A percentile compares a stretch with the other conserved stretches of the same genome.
Evolutionary conservation across 2,113 vertebrate species (phyloP).

Genomic region (Channa argus): DNA sequence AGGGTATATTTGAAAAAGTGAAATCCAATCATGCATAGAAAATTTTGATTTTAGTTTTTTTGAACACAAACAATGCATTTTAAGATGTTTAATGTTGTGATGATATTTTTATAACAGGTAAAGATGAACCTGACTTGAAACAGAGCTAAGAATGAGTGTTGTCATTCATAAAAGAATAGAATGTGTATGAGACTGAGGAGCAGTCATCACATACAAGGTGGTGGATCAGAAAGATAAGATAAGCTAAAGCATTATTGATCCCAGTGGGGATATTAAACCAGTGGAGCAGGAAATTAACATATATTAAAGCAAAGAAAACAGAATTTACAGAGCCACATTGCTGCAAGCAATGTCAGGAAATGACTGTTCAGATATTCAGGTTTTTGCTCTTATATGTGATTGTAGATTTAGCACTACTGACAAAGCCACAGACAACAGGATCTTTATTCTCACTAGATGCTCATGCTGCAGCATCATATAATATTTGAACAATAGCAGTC

Average conservation of each 20-base stretch:
- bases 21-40: not conserved
- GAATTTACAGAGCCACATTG: slow-evolving; percentile 8
- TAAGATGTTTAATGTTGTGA: not conserved
- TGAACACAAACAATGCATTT: no score
- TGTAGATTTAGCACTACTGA: slow-evolving; percentile 25
- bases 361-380: not conserved
- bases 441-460: not conserved
- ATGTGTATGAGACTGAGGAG: slow-evolving; percentile 34
- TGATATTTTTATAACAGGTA: not conserved
- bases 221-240: slow-evolving; percentile 63
- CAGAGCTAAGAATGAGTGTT: slow-evolving; percentile 12
- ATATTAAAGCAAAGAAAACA: slow-evolving; percentile 19
- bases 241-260: slow-evolving; percentile 61
- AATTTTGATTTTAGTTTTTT: no score
- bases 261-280: slow-evolving; percentile 58
- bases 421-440: slow-evolving; percentile 16
- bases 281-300: slow-evolving; percentile 72
- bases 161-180: slow-evolving; percentile 47
- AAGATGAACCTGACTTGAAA: not conserved
- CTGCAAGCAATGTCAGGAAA: slow-evolving; percentile 3
- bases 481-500: slow-evolving; percentile 34
- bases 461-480: slow-evolving; percentile 9
- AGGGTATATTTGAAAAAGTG: no score
- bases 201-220: slow-evolving; percentile 52
- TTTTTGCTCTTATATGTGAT: slow-evolving; percentile 23